Evolutionary conservation across 92 coral and sea anemone genomes (phyloP).

Genomic region (Heteractis magnifica): DNA sequence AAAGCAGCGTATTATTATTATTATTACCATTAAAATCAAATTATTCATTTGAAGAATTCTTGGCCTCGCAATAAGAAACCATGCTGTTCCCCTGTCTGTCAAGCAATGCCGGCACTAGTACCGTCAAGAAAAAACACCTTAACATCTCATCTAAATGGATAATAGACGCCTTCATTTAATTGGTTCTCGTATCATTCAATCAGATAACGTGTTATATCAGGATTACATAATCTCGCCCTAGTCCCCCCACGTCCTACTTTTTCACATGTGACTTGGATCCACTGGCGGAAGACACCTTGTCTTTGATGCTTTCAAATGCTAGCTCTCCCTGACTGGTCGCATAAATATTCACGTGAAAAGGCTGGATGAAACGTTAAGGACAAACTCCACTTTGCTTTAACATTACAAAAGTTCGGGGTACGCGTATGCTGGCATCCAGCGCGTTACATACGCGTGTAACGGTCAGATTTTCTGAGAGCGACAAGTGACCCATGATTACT

Average conservation of each 20-base stretch:
- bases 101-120: not conserved
- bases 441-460: not conserved
- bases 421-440: not conserved
- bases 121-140: not conserved
- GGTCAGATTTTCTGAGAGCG: too few species aligned
- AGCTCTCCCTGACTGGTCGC: constrained; percentile 66
- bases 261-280: constrained; percentile 96
- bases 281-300: constrained; percentile 88
- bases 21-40: too few species aligned
- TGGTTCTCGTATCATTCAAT: not conserved
- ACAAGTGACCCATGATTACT: too few species aligned
- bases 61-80: not conserved
- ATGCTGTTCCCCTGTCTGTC: not conserved
- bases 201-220: not conserved
- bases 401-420: not conserved
- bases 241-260: constrained; percentile 14
- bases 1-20: too few species aligned
- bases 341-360: constrained; percentile 76
- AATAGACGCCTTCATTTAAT: not conserved
- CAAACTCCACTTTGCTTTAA: not conserved
- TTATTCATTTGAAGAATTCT: too few species aligned
- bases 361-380: constrained; percentile 77
- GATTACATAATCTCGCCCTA: not conserved
- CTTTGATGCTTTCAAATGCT: constrained; percentile 63
- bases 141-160: not conserved